Conservation (phyloP, 2,888 invertebrate species). For the Oasisia sp. region DNA sequence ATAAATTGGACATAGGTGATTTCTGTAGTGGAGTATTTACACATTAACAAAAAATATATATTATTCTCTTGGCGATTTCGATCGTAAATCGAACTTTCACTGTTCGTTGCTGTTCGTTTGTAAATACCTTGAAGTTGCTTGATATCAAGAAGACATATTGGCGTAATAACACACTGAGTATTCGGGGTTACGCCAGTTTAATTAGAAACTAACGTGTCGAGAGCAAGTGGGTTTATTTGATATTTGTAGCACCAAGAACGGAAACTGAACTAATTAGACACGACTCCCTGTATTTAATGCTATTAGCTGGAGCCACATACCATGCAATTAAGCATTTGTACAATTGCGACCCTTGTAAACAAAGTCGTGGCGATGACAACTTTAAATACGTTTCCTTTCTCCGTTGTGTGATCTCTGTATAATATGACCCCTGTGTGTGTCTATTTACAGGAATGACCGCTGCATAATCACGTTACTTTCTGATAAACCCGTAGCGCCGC, state of each 20-base stretch:
- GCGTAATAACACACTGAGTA: not conserved
- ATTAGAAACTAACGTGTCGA: not conserved
- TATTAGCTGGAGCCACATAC: not conserved
- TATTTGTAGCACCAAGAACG: not conserved
- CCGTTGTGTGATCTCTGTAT: not conserved
- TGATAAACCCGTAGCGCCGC: not conserved
- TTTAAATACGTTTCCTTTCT: not conserved
- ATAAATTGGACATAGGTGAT: not conserved
- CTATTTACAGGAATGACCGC: too few relatives aligned
- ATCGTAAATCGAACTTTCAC: not conserved
- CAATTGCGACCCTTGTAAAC: not conserved
- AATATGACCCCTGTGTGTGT: not conserved
- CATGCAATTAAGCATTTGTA: not conserved
- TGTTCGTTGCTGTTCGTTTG: not conserved
- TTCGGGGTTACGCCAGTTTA: not conserved
- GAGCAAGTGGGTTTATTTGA: not conserved
- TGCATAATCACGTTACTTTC: not conserved
- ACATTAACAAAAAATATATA: too few relatives aligned
- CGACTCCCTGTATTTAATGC: not conserved
- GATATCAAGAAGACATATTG: not conserved
- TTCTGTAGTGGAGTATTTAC: too few relatives aligned
- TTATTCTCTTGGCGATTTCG: too few relatives aligned
- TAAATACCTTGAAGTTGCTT: not conserved
- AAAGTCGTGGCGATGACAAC: not conserved
- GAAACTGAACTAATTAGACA: constrained; percentile 4